A percentile compares a stretch with the other conserved stretches of the same genome.
These are phyloP conservation scores for Chironomus riparius DNA, from an alignment of 2,888 invertebrate species.

Conservation along the genomic window DNA sequence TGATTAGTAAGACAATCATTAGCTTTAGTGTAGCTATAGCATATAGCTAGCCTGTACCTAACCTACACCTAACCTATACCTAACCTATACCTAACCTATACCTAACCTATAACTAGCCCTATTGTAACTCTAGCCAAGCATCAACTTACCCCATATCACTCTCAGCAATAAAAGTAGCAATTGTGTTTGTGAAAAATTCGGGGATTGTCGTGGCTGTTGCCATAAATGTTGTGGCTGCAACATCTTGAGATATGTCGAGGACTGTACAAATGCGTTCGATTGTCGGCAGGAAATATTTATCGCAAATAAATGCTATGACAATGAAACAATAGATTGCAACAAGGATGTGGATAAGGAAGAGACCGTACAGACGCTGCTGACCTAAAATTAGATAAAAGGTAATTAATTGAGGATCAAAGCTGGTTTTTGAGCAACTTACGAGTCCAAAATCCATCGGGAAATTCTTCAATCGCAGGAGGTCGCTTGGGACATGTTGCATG, in stretches of 20 bases:
- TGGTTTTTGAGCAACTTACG: too few relatives aligned
- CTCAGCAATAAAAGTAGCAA: constrained; percentile 74
- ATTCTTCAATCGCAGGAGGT: constrained; percentile 27
- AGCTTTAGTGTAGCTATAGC: too few relatives aligned
- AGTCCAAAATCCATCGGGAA: constrained; percentile 28
- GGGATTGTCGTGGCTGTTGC: constrained; percentile 91
- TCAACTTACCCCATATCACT: constrained; percentile 66
- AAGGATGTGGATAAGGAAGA: constrained; percentile 62
- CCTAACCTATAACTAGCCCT: too few relatives aligned
- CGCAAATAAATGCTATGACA: constrained; percentile 78
- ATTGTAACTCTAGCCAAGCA: too few relatives aligned
- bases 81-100: too few relatives aligned
- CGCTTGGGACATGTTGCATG: not conserved
- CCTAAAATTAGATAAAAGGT: not conserved
- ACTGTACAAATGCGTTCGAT: constrained; percentile 80
- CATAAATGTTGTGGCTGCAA: constrained; percentile 85
- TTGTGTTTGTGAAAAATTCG: constrained; percentile 85
- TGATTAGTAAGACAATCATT: too few relatives aligned
- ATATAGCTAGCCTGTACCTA: too few relatives aligned
- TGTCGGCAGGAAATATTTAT: constrained; percentile 84
- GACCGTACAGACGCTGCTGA: constrained; percentile 62
- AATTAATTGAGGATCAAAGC: too few relatives aligned
- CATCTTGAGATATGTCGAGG: constrained; percentile 56
- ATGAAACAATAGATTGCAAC: constrained; percentile 79
- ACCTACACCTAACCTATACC: too few relatives aligned